phyloP scores from a whole-genome alignment of 2,797 vertebrate species.

The Poecilia picta region DNA sequence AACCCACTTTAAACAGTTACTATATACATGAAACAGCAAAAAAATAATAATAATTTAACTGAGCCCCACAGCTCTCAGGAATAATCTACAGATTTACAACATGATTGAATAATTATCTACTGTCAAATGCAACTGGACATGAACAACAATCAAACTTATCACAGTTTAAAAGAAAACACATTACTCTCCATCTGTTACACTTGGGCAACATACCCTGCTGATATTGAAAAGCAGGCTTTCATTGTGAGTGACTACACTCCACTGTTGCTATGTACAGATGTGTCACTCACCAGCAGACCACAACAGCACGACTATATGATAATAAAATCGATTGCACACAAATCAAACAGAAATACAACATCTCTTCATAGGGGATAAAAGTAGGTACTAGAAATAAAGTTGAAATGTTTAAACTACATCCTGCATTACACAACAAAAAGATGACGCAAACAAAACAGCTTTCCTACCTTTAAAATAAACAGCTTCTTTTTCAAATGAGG shows the following conservation, averaged over 20 bases:
- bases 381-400: neutral
- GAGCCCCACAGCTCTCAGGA: neutral
- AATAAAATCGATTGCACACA: neutral
- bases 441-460: neutral
- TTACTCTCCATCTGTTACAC: neutral
- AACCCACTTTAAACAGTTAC: neutral
- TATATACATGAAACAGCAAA: neutral
- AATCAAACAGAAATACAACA: neutral
- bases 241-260: neutral
- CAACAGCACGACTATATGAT: neutral
- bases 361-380: neutral
- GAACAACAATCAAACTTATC: neutral
- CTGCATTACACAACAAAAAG: neutral
- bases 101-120: neutral
- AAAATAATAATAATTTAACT: neutral
- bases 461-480: neutral
- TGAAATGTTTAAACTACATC: neutral
- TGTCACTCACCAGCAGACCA: neutral
- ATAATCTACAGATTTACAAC: neutral
- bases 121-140: neutral
- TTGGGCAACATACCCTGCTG: neutral
- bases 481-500: neutral
- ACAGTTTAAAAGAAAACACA: neutral
- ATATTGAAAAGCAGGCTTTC: neutral
- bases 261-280: neutral